A percentile compares a stretch with the other conserved stretches of the same genome.
Conservation (phyloP, 2,888 invertebrate genomes). For the Plebejus argus region DNA sequence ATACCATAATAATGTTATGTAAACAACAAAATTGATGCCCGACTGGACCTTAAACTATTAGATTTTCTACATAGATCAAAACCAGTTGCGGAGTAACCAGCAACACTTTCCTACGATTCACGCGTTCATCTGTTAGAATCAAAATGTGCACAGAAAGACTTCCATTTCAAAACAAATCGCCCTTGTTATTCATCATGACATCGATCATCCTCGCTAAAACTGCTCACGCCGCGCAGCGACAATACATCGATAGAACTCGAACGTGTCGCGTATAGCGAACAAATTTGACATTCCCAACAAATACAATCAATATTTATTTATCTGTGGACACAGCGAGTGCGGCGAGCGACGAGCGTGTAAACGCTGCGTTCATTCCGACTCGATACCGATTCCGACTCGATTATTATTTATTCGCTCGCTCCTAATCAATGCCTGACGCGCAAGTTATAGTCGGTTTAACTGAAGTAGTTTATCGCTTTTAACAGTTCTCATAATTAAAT, state of each 20-base stretch:
- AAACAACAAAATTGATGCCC: slow-evolving; percentile 30
- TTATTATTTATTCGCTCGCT: slow-evolving; percentile 66
- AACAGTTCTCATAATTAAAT: slow-evolving; percentile 26
- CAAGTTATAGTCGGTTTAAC: slow-evolving; percentile 52
- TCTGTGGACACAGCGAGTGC: slow-evolving; percentile 32
- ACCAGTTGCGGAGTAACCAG: background rate
- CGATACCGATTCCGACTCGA: slow-evolving; percentile 57
- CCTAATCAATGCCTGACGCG: slow-evolving; percentile 67
- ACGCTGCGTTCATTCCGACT: slow-evolving; percentile 36
- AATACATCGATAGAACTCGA: slow-evolving; percentile 24
- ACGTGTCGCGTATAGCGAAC: slow-evolving; percentile 31
- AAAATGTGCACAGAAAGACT: background rate
- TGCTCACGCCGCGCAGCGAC: slow-evolving; percentile 7
- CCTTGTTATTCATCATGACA: slow-evolving; percentile 9
- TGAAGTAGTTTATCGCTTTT: slow-evolving; percentile 33
- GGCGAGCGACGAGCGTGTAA: slow-evolving; percentile 32
- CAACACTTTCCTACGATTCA: background rate
- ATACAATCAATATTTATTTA: slow-evolving; percentile 35
- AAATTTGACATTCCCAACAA: slow-evolving; percentile 32
- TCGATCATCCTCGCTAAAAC: slow-evolving; percentile 27
- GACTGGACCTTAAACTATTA: background rate
- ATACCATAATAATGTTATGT: slow-evolving; percentile 27
- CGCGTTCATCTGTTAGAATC: background rate
- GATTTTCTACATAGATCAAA: background rate
- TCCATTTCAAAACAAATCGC: slow-evolving; percentile 6